These are phyloP conservation scores for Haemorhous mexicanus DNA, from an alignment of 2,113 vertebrate species.

Conservation along the genomic window DNA sequence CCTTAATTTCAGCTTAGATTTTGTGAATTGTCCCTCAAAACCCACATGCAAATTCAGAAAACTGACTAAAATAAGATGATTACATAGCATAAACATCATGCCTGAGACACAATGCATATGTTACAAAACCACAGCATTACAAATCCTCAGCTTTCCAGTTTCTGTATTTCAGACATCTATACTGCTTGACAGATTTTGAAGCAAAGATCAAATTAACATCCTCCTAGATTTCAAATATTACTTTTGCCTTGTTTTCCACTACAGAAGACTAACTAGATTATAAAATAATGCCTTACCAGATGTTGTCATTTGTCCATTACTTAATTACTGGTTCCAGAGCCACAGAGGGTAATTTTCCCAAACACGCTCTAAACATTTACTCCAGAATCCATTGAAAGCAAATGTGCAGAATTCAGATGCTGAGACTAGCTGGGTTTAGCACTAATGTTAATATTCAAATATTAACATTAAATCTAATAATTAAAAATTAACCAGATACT, in stretches of 20 bases:
- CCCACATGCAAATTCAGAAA: background rate
- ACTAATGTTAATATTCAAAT: background rate
- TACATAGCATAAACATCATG: background rate
- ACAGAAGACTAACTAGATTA: background rate
- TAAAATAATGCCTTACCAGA: conserved; percentile 33
- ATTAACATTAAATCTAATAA: background rate
- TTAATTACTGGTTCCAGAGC: conserved; percentile 24
- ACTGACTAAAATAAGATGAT: background rate
- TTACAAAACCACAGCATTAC: background rate
- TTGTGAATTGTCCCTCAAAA: background rate
- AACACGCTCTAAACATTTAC: background rate
- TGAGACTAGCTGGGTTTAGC: background rate
- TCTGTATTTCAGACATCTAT: background rate
- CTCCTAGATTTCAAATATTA: background rate
- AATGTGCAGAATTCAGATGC: background rate
- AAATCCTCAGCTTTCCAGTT: background rate
- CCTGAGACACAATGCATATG: background rate
- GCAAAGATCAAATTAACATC: conserved; percentile 13
- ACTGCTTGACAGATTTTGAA: background rate
- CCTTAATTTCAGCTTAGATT: background rate
- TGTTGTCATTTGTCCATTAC: conserved; percentile 24
- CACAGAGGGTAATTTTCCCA: background rate
- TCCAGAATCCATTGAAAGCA: background rate
- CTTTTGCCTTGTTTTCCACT: background rate
- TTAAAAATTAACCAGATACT: background rate